Base-by-base conservation (phyloP, 2,113 vertebrate genomes). In the Amblyornis subalaris region DNA sequence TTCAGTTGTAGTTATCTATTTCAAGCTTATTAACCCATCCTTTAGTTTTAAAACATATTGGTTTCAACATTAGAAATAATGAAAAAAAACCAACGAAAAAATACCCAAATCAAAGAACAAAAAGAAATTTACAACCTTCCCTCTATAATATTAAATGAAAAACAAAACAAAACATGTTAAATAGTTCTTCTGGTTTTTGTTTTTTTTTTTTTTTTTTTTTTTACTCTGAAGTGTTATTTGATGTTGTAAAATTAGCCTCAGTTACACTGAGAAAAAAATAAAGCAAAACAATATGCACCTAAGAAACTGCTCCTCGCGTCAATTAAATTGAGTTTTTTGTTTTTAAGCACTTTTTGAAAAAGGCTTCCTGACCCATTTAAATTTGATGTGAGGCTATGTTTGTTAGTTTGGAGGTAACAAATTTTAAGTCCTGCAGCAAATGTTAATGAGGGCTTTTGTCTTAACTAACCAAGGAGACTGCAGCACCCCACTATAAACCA, bases 1-100 rank as follows among this genome's bases (percentile, higher is more conserved):
- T 98, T 98, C 97, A 97, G 97, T 98, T 99, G 99, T 98, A 98
- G 98, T 99, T 98, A 98, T 98, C 96, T 97, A 97, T 98, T 98
- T 97, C 97, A 99, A 99, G 98, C 98, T 98, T 98, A 98, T 98
- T 98, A 98, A 98, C 98, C 98, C 98, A 99, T 99, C 99, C 98
- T 99, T 99, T 98, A 98, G 96, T 98, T 98, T 98, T 98, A 97
- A 97, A 98, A 97, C 97, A 91, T 98, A 97, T 89, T 97, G 97
- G 97, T 98, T 98, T 97, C 95, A 95, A 97, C 88, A 94, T 96
- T 98, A 98, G 93, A 97, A 96, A 94, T 95, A 97, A 95, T 94
- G 94, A 95, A 94, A 96, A 97, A 95, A 36, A 69, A 85, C 67
- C 18, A 60, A 55, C 81, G 96, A 93, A 95, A 96, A 97, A 94